Percentiles rank a stretch among this genome's conserved stretches.
These are phyloP conservation scores for Phrynosoma platyrhinos DNA, from an alignment of 2,113 vertebrate genomes.

Conservation along the genomic window DNA sequence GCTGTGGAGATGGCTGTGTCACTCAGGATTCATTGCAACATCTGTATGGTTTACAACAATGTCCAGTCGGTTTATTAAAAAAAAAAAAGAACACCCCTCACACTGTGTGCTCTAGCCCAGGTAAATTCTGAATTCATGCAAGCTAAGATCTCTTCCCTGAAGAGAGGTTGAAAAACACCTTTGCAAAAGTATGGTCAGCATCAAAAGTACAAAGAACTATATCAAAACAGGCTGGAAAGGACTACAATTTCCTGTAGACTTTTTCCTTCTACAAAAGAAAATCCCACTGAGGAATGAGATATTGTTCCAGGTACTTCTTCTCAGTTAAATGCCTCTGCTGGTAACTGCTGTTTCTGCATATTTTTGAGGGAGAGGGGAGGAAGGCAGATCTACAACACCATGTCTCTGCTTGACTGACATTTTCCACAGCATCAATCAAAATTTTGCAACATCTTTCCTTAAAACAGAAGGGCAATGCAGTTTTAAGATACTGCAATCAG, in stretches of 20 bases:
- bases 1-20: slow-evolving; percentile 14
- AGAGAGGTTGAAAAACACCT: slow-evolving; percentile 36
- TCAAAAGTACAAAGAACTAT: slow-evolving; percentile 19
- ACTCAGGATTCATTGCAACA: not conserved
- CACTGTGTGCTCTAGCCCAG: not conserved
- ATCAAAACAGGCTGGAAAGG: slow-evolving; percentile 37
- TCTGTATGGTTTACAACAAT: not conserved
- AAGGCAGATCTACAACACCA: not conserved
- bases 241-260: not conserved
- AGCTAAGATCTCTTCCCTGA: slow-evolving; percentile 19
- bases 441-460: fast-evolving
- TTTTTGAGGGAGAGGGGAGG: not conserved
- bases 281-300: not conserved
- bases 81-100: slow-evolving; percentile 21
- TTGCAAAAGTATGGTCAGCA: slow-evolving; percentile 38
- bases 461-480: not conserved
- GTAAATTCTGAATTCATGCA: slow-evolving; percentile 32
- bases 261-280: slow-evolving; percentile 29
- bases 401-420: slow-evolving; percentile 4
- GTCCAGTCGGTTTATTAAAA: not conserved
- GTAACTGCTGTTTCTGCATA: not conserved
- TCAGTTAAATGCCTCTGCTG: not conserved
- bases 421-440: slow-evolving; percentile 10
- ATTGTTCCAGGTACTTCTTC: not conserved
- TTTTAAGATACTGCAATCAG: not conserved